Conservation (phyloP, 2,797 vertebrate genomes). For the Sebastes variabilis region DNA sequence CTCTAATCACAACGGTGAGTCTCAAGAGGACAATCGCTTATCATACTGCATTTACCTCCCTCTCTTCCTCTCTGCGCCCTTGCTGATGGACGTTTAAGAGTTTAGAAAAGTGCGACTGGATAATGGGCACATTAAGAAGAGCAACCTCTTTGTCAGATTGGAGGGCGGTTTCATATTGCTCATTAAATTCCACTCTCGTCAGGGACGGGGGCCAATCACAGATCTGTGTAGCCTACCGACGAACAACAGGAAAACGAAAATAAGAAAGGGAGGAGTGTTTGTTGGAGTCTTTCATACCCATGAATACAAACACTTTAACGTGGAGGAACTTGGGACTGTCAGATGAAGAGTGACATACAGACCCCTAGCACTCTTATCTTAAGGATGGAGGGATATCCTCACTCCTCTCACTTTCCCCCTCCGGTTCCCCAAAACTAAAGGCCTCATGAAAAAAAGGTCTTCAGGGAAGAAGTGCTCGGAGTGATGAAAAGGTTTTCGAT, state of each 20-base stretch:
- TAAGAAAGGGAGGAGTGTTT: conserved; percentile 29
- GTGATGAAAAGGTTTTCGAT: conserved; percentile 60
- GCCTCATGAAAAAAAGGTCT: conserved; percentile 27
- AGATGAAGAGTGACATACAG: conserved; percentile 44
- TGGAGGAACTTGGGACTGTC: conserved; percentile 10
- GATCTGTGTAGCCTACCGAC: conserved; percentile 21
- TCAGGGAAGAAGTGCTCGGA: conserved; percentile 35
- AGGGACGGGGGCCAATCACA: conserved; percentile 48
- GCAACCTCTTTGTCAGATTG: conserved; percentile 45
- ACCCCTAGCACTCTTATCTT: conserved; percentile 36
- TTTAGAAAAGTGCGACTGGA: conserved; percentile 40
- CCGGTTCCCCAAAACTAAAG: conserved; percentile 30
- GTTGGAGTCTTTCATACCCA: conserved; percentile 8
- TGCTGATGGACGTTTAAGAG: conserved; percentile 32
- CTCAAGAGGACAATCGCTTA: conserved; percentile 28
- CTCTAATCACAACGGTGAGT: conserved; percentile 26
- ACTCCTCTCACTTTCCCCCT: not conserved
- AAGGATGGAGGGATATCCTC: conserved; percentile 39
- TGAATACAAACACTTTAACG: conserved; percentile 46
- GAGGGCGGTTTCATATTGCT: conserved; percentile 54
- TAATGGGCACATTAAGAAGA: conserved; percentile 46
- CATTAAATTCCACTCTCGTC: conserved; percentile 62
- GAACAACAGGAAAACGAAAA: conserved; percentile 15
- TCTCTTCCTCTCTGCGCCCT: not conserved
- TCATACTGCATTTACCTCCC: conserved; percentile 15